These are phyloP conservation scores for Geococcyx californianus DNA, from an alignment of 2,113 vertebrate genomes.

Conservation along the genomic window DNA sequence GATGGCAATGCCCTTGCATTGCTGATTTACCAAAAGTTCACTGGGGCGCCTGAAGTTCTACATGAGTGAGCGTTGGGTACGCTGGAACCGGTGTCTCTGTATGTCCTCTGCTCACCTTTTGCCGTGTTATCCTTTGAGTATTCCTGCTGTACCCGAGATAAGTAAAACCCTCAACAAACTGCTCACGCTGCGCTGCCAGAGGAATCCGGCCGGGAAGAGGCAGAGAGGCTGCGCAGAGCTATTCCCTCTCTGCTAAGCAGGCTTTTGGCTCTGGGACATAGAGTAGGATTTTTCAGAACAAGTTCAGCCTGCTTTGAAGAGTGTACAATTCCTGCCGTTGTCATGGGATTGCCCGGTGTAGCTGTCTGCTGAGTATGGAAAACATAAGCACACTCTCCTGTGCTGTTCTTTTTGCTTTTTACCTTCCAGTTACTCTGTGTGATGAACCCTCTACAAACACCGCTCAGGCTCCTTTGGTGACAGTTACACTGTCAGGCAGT, in stretches of 20 bases:
- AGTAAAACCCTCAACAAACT: background rate
- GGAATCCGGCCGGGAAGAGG: background rate
- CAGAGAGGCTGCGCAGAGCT: background rate
- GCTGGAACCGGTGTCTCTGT: background rate
- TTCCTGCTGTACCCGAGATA: background rate
- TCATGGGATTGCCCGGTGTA: background rate
- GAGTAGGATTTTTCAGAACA: background rate
- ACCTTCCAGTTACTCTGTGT: background rate
- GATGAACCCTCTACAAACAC: background rate
- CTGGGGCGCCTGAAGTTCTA: background rate
- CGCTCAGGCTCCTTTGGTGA: background rate
- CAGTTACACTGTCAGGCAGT: background rate
- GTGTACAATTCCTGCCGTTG: background rate
- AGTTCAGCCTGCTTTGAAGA: background rate
- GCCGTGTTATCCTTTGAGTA: background rate
- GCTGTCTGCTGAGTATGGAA: background rate
- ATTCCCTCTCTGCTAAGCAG: background rate
- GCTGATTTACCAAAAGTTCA: background rate
- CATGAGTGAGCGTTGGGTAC: accelerated
- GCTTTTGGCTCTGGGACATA: background rate
- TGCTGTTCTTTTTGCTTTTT: background rate
- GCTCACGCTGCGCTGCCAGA: accelerated
- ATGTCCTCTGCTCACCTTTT: background rate
- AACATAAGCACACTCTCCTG: background rate
- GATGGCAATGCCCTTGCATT: background rate